phyloP scores from a whole-genome alignment of 2,113 vertebrate genomes.

The Cettia cetti region DNA sequence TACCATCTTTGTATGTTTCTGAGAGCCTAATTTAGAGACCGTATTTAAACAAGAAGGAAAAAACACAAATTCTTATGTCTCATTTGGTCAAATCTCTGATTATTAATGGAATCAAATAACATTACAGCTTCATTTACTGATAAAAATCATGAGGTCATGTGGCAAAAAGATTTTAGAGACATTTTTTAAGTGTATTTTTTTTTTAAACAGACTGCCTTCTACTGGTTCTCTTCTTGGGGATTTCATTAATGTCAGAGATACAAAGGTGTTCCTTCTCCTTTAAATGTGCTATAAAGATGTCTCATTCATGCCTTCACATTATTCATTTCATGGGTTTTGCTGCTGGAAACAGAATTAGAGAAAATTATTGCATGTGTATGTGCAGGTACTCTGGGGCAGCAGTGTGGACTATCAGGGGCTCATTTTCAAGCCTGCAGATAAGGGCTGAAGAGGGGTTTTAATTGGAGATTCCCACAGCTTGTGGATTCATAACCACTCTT shows the following conservation, averaged over 20 bases:
- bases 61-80: not conserved
- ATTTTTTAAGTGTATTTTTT: not conserved
- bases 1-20: not conserved
- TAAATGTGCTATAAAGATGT: not conserved
- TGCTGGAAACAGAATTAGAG: not conserved
- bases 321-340: not conserved
- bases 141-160: not conserved
- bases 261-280: not conserved
- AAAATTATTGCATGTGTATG: not conserved
- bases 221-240: not conserved
- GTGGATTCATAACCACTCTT: not conserved
- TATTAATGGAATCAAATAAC: not conserved
- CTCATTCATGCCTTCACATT: not conserved
- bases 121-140: not conserved
- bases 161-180: not conserved
- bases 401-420: not conserved
- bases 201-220: not conserved
- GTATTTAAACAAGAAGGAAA: not conserved
- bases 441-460: not conserved
- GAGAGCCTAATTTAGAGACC: not conserved
- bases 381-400: not conserved
- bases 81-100: not conserved
- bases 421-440: not conserved
- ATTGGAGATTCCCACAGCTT: not conserved
- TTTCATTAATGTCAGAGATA: not conserved